Evolutionary conservation across 2,888 invertebrate genomes (phyloP).

Genomic region (Uloborus plumipes): DNA sequence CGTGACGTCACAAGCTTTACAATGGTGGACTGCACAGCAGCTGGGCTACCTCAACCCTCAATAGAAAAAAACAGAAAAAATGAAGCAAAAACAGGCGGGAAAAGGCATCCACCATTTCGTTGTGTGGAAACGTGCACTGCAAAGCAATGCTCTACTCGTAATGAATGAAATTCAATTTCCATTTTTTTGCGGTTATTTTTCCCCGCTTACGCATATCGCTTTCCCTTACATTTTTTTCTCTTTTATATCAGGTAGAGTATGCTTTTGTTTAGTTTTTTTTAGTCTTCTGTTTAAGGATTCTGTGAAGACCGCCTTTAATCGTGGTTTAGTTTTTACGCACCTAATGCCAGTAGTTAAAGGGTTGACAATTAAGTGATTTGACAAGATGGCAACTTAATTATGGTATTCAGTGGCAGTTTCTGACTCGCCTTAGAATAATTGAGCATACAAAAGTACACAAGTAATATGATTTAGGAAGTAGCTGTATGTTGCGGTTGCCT

Average conservation of each 20-base stretch:
- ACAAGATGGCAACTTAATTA: conserved; percentile 61
- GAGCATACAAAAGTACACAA: conserved; percentile 26
- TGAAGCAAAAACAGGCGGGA: conserved; percentile 8
- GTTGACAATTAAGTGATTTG: conserved; percentile 62
- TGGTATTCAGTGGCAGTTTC: conserved; percentile 40
- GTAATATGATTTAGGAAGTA: conserved; percentile 48
- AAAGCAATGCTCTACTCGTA: conserved; percentile 50
- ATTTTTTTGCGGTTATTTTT: conserved; percentile 45
- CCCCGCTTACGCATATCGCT: conserved; percentile 12
- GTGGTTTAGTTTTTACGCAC: conserved; percentile 41
- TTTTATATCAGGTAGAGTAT: conserved; percentile 35
- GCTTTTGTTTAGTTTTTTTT: conserved; percentile 33
- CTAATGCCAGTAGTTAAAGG: conserved; percentile 55
- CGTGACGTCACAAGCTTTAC: conserved; percentile 40
- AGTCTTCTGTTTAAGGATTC: conserved; percentile 48
- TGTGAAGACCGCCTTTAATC: conserved; percentile 40
- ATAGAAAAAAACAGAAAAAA: conserved; percentile 26
- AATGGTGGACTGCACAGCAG: conserved; percentile 41
- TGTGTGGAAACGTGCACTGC: conserved; percentile 47
- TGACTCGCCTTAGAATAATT: conserved; percentile 29
- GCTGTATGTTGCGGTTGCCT: conserved; percentile 28
- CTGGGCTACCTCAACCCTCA: conserved; percentile 20
- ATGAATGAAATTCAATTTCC: conserved; percentile 64
- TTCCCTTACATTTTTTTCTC: conserved; percentile 21
- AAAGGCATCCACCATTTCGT: conserved; percentile 10